A percentile compares a stretch with the other conserved stretches of the same genome.
Conservation (phyloP, 1,140 invertebrate species). For the Diplogasteroides magnus region DNA sequence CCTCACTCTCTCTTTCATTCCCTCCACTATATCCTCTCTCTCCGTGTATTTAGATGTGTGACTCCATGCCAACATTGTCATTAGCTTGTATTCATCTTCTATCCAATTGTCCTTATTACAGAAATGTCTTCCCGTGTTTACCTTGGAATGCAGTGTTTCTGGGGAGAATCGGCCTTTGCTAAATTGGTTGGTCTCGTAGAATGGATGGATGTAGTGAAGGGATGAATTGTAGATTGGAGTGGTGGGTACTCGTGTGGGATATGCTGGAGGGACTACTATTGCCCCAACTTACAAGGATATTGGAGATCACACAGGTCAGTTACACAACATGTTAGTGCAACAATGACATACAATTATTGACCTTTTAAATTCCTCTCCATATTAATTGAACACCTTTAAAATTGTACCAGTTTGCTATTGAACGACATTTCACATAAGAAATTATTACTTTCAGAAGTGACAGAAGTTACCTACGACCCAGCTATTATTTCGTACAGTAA, state of each 20-base stretch:
- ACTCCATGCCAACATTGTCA: background rate
- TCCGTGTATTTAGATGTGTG: background rate
- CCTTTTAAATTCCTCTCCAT: no score
- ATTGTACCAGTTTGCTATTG: no score
- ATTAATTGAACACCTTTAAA: no score
- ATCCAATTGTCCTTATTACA: background rate
- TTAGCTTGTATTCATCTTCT: background rate
- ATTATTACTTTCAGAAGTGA: constrained; percentile 67
- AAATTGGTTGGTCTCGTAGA: no score
- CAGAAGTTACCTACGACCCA: constrained; percentile 83
- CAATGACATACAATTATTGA: no score
- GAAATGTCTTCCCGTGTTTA: constrained; percentile 63
- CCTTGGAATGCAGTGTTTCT: constrained; percentile 93
- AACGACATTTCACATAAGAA: constrained; percentile 20
- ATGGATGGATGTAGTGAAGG: no score
- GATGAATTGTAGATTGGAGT: no score
- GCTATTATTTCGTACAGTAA: constrained; percentile 69
- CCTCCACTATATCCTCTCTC: background rate
- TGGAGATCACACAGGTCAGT: constrained; percentile 67
- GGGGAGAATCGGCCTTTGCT: constrained; percentile 85
- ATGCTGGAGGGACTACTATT: constrained; percentile 74
- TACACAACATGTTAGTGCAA: no score
- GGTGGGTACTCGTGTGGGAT: constrained; percentile 84
- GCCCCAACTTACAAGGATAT: constrained; percentile 75
- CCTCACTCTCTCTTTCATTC: background rate